Evolutionary conservation across 37 sponge, comb jelly and placozoan species (phyloP), one percentile per base, ranked within the genome.

Genomic region (Mnemiopsis leidyi): DNA sequence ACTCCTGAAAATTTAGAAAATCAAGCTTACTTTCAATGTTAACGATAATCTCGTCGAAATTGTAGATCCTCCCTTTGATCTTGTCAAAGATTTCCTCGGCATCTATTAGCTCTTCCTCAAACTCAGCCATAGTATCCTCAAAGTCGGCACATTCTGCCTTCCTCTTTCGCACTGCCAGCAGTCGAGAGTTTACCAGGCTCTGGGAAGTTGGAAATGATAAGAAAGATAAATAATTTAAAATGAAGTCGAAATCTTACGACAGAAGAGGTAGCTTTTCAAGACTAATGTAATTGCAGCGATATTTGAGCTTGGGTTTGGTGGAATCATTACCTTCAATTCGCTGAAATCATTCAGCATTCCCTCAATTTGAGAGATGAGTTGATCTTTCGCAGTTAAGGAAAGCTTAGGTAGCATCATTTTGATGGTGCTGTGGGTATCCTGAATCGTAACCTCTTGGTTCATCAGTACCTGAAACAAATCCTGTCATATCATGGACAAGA

Each of bases 371-470:
- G 61, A 39, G 32, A 23, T 25, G 1, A 85, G 90, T 25, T 85
- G 36, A 26, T 39, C 90, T 26, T 85, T 85, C 24, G 90, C 90
- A 40, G 90, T 85, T 13, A 85, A 37, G n/a, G 36, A 32, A 20
- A 85, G 32, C 29, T 85, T 85, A 23, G 90, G 90, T 33, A 85
- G 26, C 61, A 40, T 85, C 24, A 40, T 23, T 39, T 40, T 85
- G 16, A 85, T 85, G 48, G 90, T 85, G 32, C 39, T 85, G 48
- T 85, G 90, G n/a, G 90, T 85, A 38, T 85, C 90, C 36, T 85
- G 90, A 28, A 85, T 23, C 24, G 35, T 85, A 13, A 85, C n/a
- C 35, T 85, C 90, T 85, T 33, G 90, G 90, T 85, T 85, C 61
- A 85, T 85, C 35, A 85, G 39, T 18, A 85, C 90, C 90, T 85